These are phyloP conservation scores for Phortica variegata DNA, from an alignment of 1,140 invertebrate species.

Conservation along the genomic window DNA sequence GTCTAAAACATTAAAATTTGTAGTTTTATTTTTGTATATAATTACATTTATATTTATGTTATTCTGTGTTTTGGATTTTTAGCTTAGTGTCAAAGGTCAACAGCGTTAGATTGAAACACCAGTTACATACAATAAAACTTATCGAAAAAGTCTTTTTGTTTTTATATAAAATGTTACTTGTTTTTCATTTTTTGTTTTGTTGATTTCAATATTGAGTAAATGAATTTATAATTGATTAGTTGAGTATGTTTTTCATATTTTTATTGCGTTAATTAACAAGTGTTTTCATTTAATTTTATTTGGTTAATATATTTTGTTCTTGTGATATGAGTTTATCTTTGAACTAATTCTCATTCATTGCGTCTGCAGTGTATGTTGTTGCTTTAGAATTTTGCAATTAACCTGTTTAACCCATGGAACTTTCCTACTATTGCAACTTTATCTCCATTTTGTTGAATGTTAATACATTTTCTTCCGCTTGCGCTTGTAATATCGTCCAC, in stretches of 20 bases:
- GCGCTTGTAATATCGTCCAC: no score
- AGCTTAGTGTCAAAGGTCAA: no score
- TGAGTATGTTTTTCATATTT: slow-evolving; percentile 5
- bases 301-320: not conserved
- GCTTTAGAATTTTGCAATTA: slow-evolving; percentile 23
- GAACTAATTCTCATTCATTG: slow-evolving; percentile 4
- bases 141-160: slow-evolving; percentile 20
- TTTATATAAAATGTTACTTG: not conserved
- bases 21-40: no score
- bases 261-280: slow-evolving; percentile 25
- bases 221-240: slow-evolving; percentile 5
- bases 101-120: no score
- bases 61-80: no score
- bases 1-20: no score
- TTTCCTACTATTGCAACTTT: slow-evolving; percentile 52
- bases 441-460: slow-evolving; percentile 47
- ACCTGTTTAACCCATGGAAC: slow-evolving; percentile 48
- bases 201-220: not conserved
- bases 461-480: no score
- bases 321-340: no score
- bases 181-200: not conserved
- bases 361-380: slow-evolving; percentile 5
- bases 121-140: no score
- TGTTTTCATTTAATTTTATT: slow-evolving; percentile 16
- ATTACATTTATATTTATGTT: no score